Percentiles rank a stretch among this genome's conserved stretches.
These are phyloP conservation scores for Melanitta fusca DNA, from an alignment of 2,797 vertebrate species.

Conservation along the genomic window DNA sequence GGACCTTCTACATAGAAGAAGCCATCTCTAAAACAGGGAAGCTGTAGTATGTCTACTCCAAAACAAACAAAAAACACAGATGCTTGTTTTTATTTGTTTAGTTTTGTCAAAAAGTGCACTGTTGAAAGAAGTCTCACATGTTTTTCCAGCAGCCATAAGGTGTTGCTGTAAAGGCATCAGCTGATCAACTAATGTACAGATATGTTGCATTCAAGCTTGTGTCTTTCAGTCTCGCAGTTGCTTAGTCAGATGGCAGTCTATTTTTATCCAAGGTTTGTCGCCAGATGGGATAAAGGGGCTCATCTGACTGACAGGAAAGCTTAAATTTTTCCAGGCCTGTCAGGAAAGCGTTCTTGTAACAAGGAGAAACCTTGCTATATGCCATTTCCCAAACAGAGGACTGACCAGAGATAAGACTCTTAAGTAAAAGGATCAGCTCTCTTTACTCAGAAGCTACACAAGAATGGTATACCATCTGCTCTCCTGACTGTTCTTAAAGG, in stretches of 20 bases:
- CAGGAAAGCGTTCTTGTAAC: background rate
- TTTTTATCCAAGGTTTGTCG: conserved; percentile 43
- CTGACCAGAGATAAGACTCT: conserved; percentile 40
- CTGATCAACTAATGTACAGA: background rate
- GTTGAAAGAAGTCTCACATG: background rate
- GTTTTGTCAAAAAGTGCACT: background rate
- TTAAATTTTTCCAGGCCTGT: conserved; percentile 38
- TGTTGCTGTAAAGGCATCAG: background rate
- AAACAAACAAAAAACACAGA: background rate
- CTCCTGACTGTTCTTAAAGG: conserved; percentile 4
- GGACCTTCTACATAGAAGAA: background rate
- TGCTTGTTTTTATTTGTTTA: background rate
- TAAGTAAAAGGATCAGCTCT: conserved; percentile 40
- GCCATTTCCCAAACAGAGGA: conserved; percentile 23
- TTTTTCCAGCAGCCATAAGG: background rate
- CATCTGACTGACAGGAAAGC: conserved; percentile 65
- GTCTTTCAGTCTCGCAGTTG: conserved; percentile 11
- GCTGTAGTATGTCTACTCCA: background rate
- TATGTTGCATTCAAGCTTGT: background rate
- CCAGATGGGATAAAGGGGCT: conserved; percentile 64
- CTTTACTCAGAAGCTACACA: conserved; percentile 24
- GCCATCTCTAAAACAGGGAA: background rate
- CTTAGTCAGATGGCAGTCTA: conserved; percentile 57
- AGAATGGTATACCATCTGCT: conserved; percentile 52
- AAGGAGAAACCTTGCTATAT: conserved; percentile 5